These are phyloP conservation scores for Typhlichthys eigenmanni DNA, from an alignment of 2,797 vertebrate genomes.

Conservation along the genomic window DNA sequence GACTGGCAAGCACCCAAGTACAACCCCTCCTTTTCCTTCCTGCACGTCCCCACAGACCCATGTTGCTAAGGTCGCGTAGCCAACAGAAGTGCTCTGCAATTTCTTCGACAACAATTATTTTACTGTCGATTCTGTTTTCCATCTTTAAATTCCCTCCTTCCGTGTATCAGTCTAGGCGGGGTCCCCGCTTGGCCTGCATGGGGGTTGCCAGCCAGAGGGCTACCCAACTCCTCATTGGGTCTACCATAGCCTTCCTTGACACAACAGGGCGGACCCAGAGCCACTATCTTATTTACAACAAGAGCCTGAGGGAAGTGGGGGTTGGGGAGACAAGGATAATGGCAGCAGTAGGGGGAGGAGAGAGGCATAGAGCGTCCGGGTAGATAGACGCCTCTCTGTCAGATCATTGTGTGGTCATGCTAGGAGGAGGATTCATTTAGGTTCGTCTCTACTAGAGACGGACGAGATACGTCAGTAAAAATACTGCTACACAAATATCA, in stretches of 20 bases:
- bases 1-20: conserved; percentile 63
- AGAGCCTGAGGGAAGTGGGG: neutral
- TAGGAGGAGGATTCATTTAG: conserved; percentile 19
- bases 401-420: conserved; percentile 25
- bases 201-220: conserved; percentile 39
- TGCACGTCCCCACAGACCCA: conserved; percentile 34
- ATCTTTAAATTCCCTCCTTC: conserved; percentile 9
- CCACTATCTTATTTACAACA: too few relatives aligned
- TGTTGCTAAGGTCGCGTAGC: conserved; percentile 39
- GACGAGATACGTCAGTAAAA: too few relatives aligned
- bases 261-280: too few relatives aligned
- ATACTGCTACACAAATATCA: too few relatives aligned
- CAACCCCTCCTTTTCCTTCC: conserved; percentile 38
- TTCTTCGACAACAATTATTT: too few relatives aligned
- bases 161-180: conserved; percentile 5
- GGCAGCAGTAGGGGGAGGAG: conserved; percentile 9
- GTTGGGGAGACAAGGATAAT: conserved; percentile 6
- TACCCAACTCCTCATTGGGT: too few relatives aligned
- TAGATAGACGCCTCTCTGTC: neutral
- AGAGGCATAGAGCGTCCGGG: conserved; percentile 26
- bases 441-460: too few relatives aligned
- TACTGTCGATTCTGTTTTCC: too few relatives aligned
- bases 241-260: too few relatives aligned
- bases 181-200: conserved; percentile 20
- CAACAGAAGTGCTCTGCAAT: conserved; percentile 19